A percentile compares a stretch with the other conserved stretches of the same genome.
Evolutionary conservation across 2,888 invertebrate species (phyloP).

Genomic region (Branchipolynoe longqiensis): DNA sequence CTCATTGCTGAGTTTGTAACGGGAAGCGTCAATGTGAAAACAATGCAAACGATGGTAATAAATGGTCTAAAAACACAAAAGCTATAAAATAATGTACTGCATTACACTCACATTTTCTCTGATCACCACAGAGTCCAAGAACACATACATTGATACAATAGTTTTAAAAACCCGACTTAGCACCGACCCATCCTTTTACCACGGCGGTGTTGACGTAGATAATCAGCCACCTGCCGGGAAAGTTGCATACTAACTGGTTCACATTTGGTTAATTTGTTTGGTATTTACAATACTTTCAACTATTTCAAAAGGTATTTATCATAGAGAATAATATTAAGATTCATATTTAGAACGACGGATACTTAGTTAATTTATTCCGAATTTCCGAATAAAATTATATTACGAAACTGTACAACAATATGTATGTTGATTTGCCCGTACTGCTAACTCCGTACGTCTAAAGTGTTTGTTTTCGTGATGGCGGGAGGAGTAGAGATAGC

Average conservation of each 20-base stretch:
- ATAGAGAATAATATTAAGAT: neutral
- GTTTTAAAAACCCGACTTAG: too few species aligned
- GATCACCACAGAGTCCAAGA: too few species aligned
- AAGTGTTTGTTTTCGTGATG: conserved; percentile 53
- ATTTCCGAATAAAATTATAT: neutral
- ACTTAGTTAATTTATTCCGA: neutral
- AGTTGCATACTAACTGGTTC: neutral
- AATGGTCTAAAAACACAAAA: too few species aligned
- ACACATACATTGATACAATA: too few species aligned
- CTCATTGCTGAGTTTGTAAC: too few species aligned
- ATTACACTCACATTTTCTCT: too few species aligned
- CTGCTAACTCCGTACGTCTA: conserved; percentile 6
- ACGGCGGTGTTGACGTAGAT: conserved; percentile 41
- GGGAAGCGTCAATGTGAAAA: too few species aligned
- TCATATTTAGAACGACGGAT: neutral
- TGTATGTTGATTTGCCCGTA: conserved; percentile 18
- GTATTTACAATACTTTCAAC: neutral
- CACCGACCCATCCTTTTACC: too few species aligned
- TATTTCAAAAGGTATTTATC: neutral
- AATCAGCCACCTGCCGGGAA: neutral
- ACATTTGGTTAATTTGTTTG: neutral
- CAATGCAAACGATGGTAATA: too few species aligned
- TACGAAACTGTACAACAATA: neutral
- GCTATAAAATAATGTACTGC: too few species aligned
- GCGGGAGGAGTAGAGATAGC: conserved; percentile 37